Percentiles rank a stretch among this genome's conserved stretches.
Evolutionary conservation across 2,113 vertebrate species (phyloP).

Genomic region (Cyprinodon variegatus): DNA sequence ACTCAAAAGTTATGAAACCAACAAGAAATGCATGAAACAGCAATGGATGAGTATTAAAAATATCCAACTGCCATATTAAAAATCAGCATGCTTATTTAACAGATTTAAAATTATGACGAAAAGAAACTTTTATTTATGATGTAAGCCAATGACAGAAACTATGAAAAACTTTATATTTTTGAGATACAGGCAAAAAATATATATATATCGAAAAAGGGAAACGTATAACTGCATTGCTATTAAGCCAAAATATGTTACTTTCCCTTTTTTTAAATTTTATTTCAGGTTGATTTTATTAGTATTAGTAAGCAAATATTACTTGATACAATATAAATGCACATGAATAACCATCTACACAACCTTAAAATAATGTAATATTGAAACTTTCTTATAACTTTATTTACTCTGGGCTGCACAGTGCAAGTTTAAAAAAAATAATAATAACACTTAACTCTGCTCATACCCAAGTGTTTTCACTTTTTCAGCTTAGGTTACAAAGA

Average conservation of each 20-base stretch:
- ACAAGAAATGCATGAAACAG: conserved; percentile 89
- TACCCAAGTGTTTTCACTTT: conserved; percentile 39
- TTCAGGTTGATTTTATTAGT: conserved; percentile 13
- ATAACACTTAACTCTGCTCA: conserved; percentile 53
- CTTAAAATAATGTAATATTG: conserved; percentile 36
- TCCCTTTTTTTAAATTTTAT: conserved; percentile 36
- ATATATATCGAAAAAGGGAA: conserved; percentile 79
- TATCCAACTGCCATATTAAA: conserved; percentile 85
- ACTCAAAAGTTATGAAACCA: conserved; percentile 82
- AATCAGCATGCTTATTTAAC: conserved; percentile 84
- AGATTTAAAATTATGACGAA: conserved; percentile 75
- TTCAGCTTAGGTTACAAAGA: conserved; percentile 54
- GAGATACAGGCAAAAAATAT: conserved; percentile 81
- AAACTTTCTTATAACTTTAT: conserved; percentile 39
- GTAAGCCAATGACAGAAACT: conserved; percentile 79
- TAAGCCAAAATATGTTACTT: conserved; percentile 79
- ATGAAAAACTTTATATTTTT: conserved; percentile 88
- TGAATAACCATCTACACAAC: conserved; percentile 56
- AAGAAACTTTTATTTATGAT: conserved; percentile 83
- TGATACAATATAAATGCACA: conserved; percentile 60
- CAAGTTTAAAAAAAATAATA: conserved; percentile 46
- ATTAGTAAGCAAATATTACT: conserved; percentile 52
- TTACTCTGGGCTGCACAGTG: conserved; percentile 60
- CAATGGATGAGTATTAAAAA: conserved; percentile 80
- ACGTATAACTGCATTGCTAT: conserved; percentile 83